Conservation (phyloP, 2,888 invertebrate genomes). For the Cordilura impudica region DNA sequence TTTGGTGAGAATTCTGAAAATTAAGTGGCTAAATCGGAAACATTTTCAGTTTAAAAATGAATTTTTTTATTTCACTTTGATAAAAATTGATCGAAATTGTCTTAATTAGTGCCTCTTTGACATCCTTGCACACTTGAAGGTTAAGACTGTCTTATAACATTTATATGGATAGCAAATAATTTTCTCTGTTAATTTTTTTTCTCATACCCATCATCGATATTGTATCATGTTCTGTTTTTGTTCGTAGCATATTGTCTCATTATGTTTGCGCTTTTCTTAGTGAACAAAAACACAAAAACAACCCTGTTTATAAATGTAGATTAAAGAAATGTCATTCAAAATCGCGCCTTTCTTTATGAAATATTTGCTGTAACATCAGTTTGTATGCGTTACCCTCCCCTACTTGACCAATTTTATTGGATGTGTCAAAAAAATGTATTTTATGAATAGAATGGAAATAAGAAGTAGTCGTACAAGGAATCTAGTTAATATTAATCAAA, state of each 20-base stretch:
- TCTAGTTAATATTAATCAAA: constrained; percentile 42
- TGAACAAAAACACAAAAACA: not conserved
- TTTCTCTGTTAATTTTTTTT: constrained; percentile 1
- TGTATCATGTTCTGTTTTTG: constrained; percentile 12
- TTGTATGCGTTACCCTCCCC: constrained; percentile 25
- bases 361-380: not conserved
- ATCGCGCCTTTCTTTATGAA: constrained; percentile 25
- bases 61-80: too few species aligned
- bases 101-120: too few species aligned
- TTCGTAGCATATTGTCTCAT: constrained; percentile 19
- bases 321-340: constrained; percentile 6
- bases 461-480: too few species aligned
- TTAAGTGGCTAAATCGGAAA: too few species aligned
- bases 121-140: too few species aligned
- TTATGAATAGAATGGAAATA: constrained; percentile 7
- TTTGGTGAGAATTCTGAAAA: too few species aligned
- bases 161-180: not conserved
- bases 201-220: constrained; percentile 15
- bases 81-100: too few species aligned
- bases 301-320: constrained; percentile 19
- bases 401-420: constrained; percentile 23
- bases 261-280: not conserved
- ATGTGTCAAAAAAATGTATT: constrained; percentile 19
- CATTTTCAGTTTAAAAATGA: too few species aligned
- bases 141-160: not conserved